phyloP scores from a whole-genome alignment of 2,797 vertebrate species.

The Pterois miles region DNA sequence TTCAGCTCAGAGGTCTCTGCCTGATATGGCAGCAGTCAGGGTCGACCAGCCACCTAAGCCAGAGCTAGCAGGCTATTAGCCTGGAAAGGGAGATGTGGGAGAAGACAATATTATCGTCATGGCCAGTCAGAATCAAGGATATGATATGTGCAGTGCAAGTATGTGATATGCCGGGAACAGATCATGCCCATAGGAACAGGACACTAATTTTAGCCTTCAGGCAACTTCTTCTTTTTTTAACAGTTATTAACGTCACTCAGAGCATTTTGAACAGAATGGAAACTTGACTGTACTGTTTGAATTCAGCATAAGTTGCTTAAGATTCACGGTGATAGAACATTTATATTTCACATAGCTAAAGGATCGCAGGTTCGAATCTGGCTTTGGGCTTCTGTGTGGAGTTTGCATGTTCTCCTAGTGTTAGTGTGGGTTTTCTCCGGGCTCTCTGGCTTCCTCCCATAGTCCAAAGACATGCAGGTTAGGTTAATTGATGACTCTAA shows the following conservation, averaged over 20 bases:
- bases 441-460: too few species aligned
- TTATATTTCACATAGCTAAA: constrained; percentile 40
- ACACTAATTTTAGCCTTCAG: constrained; percentile 21
- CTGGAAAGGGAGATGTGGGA: constrained; percentile 49
- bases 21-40: constrained; percentile 73
- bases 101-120: constrained; percentile 60
- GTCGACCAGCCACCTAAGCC: constrained; percentile 59
- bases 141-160: constrained; percentile 38
- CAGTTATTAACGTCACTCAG: constrained; percentile 11
- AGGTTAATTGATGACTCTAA: too few species aligned
- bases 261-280: constrained; percentile 23
- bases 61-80: constrained; percentile 56
- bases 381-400: too few species aligned
- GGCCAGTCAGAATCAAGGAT: constrained; percentile 46
- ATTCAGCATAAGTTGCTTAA: constrained; percentile 13
- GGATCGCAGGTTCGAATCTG: too few species aligned
- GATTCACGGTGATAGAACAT: constrained; percentile 30
- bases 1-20: constrained; percentile 74
- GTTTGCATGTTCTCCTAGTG: too few species aligned
- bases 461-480: too few species aligned
- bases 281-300: constrained; percentile 21
- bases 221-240: constrained; percentile 13
- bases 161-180: constrained; percentile 23
- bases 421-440: too few species aligned
- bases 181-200: constrained; percentile 5